Conservation (phyloP, 2,888 invertebrate genomes). For the Copidosoma aretas region DNA sequence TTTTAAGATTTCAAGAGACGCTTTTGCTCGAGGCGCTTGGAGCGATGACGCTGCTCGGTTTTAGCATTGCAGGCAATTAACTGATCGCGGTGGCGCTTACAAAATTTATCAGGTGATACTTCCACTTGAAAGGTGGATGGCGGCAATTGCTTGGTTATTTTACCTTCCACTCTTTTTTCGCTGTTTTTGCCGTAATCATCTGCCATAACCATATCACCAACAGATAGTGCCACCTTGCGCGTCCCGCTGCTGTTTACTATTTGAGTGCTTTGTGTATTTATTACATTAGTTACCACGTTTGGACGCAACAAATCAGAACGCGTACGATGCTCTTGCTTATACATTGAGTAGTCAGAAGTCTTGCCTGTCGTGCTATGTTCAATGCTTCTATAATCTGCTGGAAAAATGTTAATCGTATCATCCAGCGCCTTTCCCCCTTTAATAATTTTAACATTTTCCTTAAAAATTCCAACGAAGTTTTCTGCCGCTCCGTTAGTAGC, state of each 20-base stretch:
- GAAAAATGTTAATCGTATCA: conserved; percentile 26
- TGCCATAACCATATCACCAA: neutral
- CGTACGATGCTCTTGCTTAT: neutral
- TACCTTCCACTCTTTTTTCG: neutral
- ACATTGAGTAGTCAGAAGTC: neutral
- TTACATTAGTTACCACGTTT: neutral
- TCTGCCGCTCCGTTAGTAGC: too few relatives aligned
- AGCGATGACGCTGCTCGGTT: neutral
- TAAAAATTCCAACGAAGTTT: conserved; percentile 12
- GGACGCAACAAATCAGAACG: neutral
- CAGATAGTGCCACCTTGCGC: neutral
- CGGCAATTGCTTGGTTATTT: neutral
- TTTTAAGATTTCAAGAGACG: too few relatives aligned
- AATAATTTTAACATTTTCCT: conserved; percentile 37
- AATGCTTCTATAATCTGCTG: conserved; percentile 33
- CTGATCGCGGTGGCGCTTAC: conserved; percentile 1
- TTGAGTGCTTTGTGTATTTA: neutral
- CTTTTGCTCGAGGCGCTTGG: neutral
- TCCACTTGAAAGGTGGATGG: neutral
- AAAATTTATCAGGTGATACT: neutral
- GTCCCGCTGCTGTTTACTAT: neutral
- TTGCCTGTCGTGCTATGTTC: neutral
- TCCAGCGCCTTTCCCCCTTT: conserved; percentile 34
- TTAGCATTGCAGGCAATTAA: neutral
- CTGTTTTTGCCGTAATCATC: neutral